Evolutionary conservation across 2,797 vertebrate species (phyloP), one percentile per base, ranked within the genome.

Genomic region (Parauchenoglanis ngamensis): DNA sequence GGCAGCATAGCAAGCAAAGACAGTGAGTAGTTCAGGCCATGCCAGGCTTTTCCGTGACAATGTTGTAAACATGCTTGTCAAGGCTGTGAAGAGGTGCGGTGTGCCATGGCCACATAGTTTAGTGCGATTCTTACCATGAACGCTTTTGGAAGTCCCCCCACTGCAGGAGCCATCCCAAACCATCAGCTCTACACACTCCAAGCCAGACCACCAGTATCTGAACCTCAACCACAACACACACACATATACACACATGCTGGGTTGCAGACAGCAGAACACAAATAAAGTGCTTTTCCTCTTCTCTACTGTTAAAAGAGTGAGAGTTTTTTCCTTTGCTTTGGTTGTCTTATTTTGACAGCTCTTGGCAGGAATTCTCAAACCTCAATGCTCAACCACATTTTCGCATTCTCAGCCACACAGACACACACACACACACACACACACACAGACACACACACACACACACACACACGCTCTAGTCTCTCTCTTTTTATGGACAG

Each of bases 131-230:
- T 91, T 90, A 91, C 70, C 90, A 88, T 90, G 88, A 92, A 73
- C 92, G 89, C 86, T 88, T 86, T 80, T 87, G 83, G 89, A 90
- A 88, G 85, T 92, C 92, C 89, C 90, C 90, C 89, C 89, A 91
- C 86, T 76, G 87, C 25, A 88, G 87, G 87, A 90, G 89, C 87
- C 86, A 89, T 86, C 70, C 83, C 54, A 76, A 87, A 86, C 89
- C 91, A 90, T 92, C 87, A 90, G 84, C 88, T 84, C 89, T 89
- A 85, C 75, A 65, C 70, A 89, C 28, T 72, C 85, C 61, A 80
- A 88, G 92, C 93, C 92, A 94, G 92, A 91, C 94, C 93, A 79
- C 91, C 87, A 91, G 91, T 92, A 92, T 94, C 91, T 90, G 90
- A 92, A 92, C 90, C 87, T 90, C 15, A 75, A 92, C 93, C 93